Base-by-base conservation (phyloP, 2,797 vertebrate genomes). In the Aselliscus stoliczkanus region DNA sequence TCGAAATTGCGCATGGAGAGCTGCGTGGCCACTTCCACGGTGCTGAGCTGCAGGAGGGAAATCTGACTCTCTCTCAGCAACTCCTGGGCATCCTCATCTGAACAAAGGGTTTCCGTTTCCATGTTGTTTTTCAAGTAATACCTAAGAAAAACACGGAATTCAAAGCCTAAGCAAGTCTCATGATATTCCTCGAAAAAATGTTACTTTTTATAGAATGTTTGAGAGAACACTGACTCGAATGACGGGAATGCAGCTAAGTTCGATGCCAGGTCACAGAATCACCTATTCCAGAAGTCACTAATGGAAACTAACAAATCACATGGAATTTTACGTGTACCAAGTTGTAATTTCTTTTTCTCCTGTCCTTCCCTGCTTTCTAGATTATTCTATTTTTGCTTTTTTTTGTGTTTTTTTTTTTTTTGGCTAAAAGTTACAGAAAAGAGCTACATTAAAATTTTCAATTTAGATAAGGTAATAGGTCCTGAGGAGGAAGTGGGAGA, bases 111-210 rank as follows among this genome's bases (percentile, higher is more conserved):
- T 98, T 99, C 99, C 0, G 99, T 99, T 98, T 99, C 99, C 99
- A 99, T 99, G 98, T 99, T 99, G 98, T 99, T 99, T 98, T 99
- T 99, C 92, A 99, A 98, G 96, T 99, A 99, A 98, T 99, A 99
- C 97, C 99, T 99, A 90, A 8, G 92, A 86, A 4, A 98, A 95
- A 97, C 27, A 96, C 2, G 58, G 39, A n/a, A n/a, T 15, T n/a
- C 25, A 81, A 54, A 70, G 81, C 7, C 54, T 64, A 18, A 34
- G 70, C 52, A 81, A 37, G 20, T n/a, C 52, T 58, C 27, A 4
- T 9, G 29, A 54, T 0, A 27, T 3, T 90, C 60, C 67, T 21
- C 54, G 27, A 62, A 79, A 65, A 3, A 60, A 7, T 9, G 23
- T 72, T 52, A 15, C 15, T 42, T 67, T 73, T 50, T 20, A 23